Evolutionary conservation across 2,113 vertebrate species (phyloP).

Genomic region (Myrmecobius fasciatus): DNA sequence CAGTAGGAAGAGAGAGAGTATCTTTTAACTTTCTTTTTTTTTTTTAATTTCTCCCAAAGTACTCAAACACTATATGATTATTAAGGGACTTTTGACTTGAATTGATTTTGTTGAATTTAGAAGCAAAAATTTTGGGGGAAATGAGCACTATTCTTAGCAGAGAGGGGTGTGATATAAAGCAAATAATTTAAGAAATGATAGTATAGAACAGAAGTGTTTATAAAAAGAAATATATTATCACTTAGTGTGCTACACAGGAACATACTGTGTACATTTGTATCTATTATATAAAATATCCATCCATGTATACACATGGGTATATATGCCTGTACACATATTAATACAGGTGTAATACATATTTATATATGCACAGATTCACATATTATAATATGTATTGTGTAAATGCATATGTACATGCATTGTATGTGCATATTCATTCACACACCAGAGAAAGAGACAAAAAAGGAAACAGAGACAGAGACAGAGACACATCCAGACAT

Average conservation of each 20-base stretch:
- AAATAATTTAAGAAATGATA: background rate
- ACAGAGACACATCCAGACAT: background rate
- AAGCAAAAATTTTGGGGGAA: background rate
- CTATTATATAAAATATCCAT: background rate
- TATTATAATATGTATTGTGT: background rate
- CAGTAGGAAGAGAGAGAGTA: background rate
- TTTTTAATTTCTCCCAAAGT: background rate
- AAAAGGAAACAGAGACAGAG: background rate
- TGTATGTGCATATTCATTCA: background rate
- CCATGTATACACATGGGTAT: too few species aligned
- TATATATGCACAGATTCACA: background rate
- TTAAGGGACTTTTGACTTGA: background rate
- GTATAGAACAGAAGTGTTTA: background rate
- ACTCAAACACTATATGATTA: background rate
- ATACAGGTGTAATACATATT: background rate
- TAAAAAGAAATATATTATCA: background rate
- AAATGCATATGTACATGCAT: background rate
- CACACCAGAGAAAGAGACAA: background rate
- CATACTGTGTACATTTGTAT: background rate
- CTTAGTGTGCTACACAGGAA: background rate
- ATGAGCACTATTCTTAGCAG: background rate
- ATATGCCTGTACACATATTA: too few species aligned
- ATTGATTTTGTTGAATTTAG: background rate
- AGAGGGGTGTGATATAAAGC: background rate
- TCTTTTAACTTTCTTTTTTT: background rate